Conservation (phyloP, 1,140 invertebrate species). For the Oppia nitens region DNA sequence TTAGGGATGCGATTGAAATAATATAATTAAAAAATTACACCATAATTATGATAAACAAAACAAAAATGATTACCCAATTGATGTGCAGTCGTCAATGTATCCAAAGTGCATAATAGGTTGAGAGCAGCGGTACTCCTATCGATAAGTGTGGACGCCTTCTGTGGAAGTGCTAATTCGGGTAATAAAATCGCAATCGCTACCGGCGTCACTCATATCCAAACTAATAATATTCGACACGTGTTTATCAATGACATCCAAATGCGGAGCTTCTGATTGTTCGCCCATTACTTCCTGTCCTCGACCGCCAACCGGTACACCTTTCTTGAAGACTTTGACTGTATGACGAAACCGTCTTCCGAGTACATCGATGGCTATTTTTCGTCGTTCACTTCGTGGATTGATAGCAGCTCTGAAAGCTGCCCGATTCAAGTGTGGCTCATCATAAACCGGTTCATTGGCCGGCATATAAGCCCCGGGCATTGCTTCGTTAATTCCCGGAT, state of each 20-base stretch:
- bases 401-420: neutral
- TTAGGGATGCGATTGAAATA: no score
- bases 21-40: no score
- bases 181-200: slow-evolving; percentile 36
- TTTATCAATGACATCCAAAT: neutral
- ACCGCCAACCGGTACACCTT: neutral
- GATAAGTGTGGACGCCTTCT: slow-evolving; percentile 45
- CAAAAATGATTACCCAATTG: slow-evolving; percentile 50
- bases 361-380: neutral
- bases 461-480: neutral
- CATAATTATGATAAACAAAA: no score
- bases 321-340: neutral
- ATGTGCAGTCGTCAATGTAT: slow-evolving; percentile 65
- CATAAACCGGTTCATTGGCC: neutral
- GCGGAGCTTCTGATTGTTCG: no score
- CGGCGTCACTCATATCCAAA: slow-evolving; percentile 1
- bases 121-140: slow-evolving; percentile 62
- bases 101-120: slow-evolving; percentile 70
- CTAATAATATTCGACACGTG: neutral
- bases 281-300: neutral
- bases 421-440: neutral
- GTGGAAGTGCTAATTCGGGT: slow-evolving; percentile 61
- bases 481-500: neutral
- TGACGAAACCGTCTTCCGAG: neutral
- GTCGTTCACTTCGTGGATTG: neutral